Percentiles rank a stretch among this genome's conserved stretches.
Evolutionary conservation across 1,140 invertebrate species (phyloP).

Genomic region (Papilio polyxenes): DNA sequence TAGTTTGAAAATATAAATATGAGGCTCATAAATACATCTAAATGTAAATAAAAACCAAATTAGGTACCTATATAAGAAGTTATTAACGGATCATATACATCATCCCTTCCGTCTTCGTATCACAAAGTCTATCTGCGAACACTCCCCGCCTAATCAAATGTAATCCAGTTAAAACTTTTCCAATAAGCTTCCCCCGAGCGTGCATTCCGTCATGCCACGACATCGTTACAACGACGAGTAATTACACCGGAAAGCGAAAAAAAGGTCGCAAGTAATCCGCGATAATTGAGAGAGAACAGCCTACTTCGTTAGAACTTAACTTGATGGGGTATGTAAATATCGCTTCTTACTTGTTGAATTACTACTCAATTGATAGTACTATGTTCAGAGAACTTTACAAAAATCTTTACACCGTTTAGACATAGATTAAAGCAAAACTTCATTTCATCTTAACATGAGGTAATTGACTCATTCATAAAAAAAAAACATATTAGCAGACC

Average conservation of each 20-base stretch:
- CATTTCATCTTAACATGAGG: not conserved
- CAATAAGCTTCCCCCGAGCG: slow-evolving; percentile 69
- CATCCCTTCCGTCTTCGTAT: not conserved
- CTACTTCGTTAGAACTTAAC: slow-evolving; percentile 15
- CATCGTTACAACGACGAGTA: slow-evolving; percentile 51
- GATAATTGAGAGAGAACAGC: slow-evolving; percentile 44
- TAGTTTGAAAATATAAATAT: not conserved
- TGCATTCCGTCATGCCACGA: slow-evolving; percentile 60
- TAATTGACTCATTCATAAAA: not conserved
- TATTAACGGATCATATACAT: slow-evolving; percentile 33
- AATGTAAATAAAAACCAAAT: not conserved
- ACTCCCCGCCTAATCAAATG: slow-evolving; percentile 39
- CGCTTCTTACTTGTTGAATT: not conserved
- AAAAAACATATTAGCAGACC: not conserved
- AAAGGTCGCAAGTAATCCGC: slow-evolving; percentile 45
- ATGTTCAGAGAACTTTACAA: not conserved
- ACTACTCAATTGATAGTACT: not conserved
- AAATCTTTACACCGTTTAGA: not conserved
- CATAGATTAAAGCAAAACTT: not conserved
- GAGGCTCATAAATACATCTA: not conserved
- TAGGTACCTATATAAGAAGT: not conserved
- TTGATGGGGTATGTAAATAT: not conserved
- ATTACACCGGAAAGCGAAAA: slow-evolving; percentile 40
- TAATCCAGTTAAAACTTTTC: slow-evolving; percentile 70
- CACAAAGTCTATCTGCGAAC: slow-evolving; percentile 31